Base-by-base conservation (phyloP, 2,797 vertebrate genomes). In the Prionace glauca region DNA sequence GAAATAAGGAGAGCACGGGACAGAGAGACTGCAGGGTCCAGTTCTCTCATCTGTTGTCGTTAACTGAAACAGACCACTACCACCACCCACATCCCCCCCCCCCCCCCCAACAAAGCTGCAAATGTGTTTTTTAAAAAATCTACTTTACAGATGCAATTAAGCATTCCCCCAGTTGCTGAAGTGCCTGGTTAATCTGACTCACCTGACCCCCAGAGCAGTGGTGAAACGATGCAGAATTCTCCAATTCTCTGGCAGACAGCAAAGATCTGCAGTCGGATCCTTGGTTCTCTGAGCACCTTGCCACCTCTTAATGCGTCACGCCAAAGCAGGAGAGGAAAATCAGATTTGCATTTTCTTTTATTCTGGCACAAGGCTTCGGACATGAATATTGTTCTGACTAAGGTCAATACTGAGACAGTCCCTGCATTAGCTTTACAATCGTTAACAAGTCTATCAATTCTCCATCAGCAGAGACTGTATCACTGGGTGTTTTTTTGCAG, bases 401-500 rank as follows among this genome's bases (percentile, higher is more conserved):
- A 67, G 60, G 36, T 96, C 95, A 96, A 72, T 20, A 94, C 56
- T 95, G 60, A 62, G 41, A 60, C 26, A 65, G 91, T 10, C 77
- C 62, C 79, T 71, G 60, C 95, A 32, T 87, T 71, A 32, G 69
- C 77, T 95, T 84, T 88, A 88, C 95, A 95, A 84, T 71, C 79
- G 41, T 69, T 74, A 60, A 77, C 93, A 95, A 92, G 71, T 96
- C 93, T 84, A 79, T 96, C 95, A 71, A 77, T 96, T 41, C 95
- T 26, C 95, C 96, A 95, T 92, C 95, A 91, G 93, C 94, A 96
- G 95, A 96, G 90, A 88, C 91, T 96, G 96, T 95, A 95, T 95
- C 72, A 12, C 32, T 79, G 10, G 96, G 95, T 95, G 50, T 81
- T 94, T 93, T 96, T 96, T 96, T 96, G 96, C 95, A 95, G 96